phyloP scores from a whole-genome alignment of 2,113 vertebrate genomes.

The Gnathonemus echidnorhynchus region DNA sequence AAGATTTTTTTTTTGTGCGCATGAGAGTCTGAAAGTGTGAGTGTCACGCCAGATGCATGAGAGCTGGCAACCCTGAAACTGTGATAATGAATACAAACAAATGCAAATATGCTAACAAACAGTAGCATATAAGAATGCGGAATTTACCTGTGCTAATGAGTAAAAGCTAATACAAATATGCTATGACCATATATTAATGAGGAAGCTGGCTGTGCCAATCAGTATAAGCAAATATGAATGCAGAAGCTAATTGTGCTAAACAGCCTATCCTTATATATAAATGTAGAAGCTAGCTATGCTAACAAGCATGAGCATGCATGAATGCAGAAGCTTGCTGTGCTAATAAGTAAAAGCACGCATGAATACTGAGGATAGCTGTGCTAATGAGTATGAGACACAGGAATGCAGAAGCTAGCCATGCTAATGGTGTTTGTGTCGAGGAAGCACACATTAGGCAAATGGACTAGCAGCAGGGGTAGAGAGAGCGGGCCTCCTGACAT shows the following conservation, averaged over 20 bases:
- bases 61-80: neutral
- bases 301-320: neutral
- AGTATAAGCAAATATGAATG: neutral
- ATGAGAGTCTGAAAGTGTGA: neutral
- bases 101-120: neutral
- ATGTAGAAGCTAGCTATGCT: neutral
- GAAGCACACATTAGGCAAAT: neutral
- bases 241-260: neutral
- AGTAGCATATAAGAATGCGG: neutral
- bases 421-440: neutral
- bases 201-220: neutral
- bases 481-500: neutral
- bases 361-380: neutral
- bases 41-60: neutral
- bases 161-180: neutral
- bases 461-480: neutral
- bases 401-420: neutral
- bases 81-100: neutral
- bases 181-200: neutral
- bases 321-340: neutral
- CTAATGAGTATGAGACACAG: neutral
- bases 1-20: neutral
- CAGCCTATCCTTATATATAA: neutral
- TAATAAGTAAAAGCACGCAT: neutral
- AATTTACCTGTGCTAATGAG: neutral